Conservation (phyloP, 2,113 vertebrate species). For the Gila orcuttii region DNA sequence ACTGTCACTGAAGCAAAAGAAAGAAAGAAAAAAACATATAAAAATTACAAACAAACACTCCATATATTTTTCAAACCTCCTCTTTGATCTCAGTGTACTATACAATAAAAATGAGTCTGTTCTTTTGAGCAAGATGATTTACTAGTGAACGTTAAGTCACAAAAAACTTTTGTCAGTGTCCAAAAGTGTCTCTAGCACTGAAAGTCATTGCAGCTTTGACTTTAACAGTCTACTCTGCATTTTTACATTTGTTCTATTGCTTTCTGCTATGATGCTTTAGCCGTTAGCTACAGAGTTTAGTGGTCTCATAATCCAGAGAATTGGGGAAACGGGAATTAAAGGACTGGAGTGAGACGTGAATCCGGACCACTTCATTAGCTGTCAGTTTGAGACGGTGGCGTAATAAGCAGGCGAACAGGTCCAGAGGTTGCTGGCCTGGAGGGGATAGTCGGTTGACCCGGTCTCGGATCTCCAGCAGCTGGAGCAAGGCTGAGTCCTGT, state of each 20-base stretch:
- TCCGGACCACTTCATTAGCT: conserved; percentile 91
- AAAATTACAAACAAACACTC: conserved; percentile 95
- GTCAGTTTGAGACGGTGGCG: conserved; percentile 95
- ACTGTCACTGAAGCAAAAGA: conserved; percentile 88
- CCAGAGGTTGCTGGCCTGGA: conserved; percentile 87
- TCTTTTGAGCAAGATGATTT: conserved; percentile 67
- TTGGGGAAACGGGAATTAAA: conserved; percentile 92
- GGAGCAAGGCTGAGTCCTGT: conserved; percentile 93
- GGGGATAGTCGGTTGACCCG: conserved; percentile 95
- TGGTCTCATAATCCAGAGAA: conserved; percentile 93
- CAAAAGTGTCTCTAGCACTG: conserved; percentile 49
- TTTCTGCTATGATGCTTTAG: conserved; percentile 66
- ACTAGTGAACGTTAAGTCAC: conserved; percentile 51
- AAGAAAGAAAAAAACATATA: conserved; percentile 91
- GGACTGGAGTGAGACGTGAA: conserved; percentile 90
- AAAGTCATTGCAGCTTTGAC: conserved; percentile 52
- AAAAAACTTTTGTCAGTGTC: conserved; percentile 53
- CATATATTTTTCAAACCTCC: conserved; percentile 86
- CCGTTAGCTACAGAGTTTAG: conserved; percentile 97
- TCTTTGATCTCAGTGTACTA: conserved; percentile 83
- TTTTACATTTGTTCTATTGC: conserved; percentile 67
- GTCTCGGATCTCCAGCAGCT: conserved; percentile 92
- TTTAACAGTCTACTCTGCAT: conserved; percentile 36
- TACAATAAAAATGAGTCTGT: conserved; percentile 75
- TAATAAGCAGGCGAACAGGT: conserved; percentile 94